Percentiles rank a stretch among this genome's conserved stretches.
Conservation (phyloP, 1,140 invertebrate genomes). For the Leptinotarsa texana region DNA sequence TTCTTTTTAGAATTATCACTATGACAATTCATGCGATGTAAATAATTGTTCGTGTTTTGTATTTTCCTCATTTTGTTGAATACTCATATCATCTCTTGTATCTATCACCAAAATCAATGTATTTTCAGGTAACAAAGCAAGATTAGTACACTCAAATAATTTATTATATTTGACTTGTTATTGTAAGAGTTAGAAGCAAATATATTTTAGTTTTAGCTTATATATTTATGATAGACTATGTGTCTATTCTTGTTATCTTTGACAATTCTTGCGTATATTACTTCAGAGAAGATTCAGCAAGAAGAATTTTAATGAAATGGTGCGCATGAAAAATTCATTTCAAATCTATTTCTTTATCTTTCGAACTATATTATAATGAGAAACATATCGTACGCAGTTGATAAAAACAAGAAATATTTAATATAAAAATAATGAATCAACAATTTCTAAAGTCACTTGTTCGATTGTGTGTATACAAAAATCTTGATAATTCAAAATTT, state of each 20-base stretch:
- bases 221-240: slow-evolving; percentile 28
- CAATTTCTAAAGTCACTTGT: not conserved
- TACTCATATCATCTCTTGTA: slow-evolving; percentile 5
- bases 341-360: not conserved
- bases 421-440: not conserved
- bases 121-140: slow-evolving; percentile 26
- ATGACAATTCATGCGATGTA: not conserved
- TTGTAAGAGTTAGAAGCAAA: slow-evolving; percentile 35
- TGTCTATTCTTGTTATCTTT: slow-evolving; percentile 25
- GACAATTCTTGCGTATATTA: slow-evolving; percentile 20
- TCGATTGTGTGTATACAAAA: not conserved
- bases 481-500: not conserved
- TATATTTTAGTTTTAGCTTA: slow-evolving; percentile 38
- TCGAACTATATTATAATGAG: not conserved
- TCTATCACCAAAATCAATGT: slow-evolving; percentile 11
- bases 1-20: too few relatives aligned
- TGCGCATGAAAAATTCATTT: slow-evolving; percentile 1
- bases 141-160: slow-evolving; percentile 30
- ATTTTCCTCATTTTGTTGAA: slow-evolving; percentile 3
- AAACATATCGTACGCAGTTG: slow-evolving; percentile 1
- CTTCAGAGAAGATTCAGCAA: slow-evolving; percentile 5
- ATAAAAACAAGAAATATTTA: not conserved
- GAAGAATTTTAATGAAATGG: slow-evolving; percentile 16
- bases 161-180: slow-evolving; percentile 39
- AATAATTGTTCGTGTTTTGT: slow-evolving; percentile 15